Evolutionary conservation across 2,113 vertebrate genomes (phyloP), one percentile per base, ranked within the genome.

Genomic region (Tetrax tetrax): DNA sequence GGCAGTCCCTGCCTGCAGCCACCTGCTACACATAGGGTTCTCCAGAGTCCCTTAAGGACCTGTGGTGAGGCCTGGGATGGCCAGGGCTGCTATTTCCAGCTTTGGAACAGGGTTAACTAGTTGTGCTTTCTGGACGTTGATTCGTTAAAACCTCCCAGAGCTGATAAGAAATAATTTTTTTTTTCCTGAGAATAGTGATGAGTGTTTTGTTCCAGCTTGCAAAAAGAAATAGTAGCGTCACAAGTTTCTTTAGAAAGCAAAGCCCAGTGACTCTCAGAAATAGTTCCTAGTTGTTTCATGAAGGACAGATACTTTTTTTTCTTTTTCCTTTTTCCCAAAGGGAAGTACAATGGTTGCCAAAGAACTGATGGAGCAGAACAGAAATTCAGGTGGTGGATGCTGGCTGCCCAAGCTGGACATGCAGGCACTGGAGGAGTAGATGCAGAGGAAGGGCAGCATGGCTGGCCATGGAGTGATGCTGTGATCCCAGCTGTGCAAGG

Each of bases 351-450:
- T 41, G 3, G 1, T 60, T 63, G 9, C 23, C 5, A 59, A 54
- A 54, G 13, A 63, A 12, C 9, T 28, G 15, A 1, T 16, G 18
- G 68, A 75, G 50, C 7, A 56, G 13, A 27, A 59, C 15, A 76
- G 69, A 77, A 68, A 59, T 3, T 41, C 1, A 0, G 6, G 12
- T 66, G 5, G 7, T 10, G 9, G 10, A 23, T 19, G 2, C 38
- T 45, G 9, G 9, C 28, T 47, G 31, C 8, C n/a, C 0, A 0
- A 77, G 9, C 6, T 22, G 37, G 13, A 8, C 8, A 3, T 1
- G 0, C 22, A 48, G 38, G 12, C 4, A 4, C 1, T 1, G 4
- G 47, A 75, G 9, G 4, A 16, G 20, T 20, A 77, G 13, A 31
- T 1, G 0, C 7, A 81, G 18, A 56, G 15, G 37, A 75, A 75